Percentiles rank a stretch among this genome's conserved stretches.
Conservation (phyloP, 1,140 invertebrate species). For the Acromyrmex charruanus region DNA sequence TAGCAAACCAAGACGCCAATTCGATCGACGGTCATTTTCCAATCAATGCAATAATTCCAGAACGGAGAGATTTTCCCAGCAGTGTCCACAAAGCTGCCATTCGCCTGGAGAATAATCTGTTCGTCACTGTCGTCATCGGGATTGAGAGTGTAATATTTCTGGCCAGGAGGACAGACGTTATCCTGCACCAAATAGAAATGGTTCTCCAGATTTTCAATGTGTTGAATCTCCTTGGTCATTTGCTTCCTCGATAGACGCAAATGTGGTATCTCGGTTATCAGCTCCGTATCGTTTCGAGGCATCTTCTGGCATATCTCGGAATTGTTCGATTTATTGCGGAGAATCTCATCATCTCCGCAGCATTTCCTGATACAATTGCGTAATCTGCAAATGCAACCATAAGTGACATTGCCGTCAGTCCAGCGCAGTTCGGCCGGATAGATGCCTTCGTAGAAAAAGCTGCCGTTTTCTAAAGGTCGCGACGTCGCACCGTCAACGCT, state of each 20-base stretch:
- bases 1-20: constrained; percentile 78
- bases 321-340: constrained; percentile 38
- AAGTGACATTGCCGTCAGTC: constrained; percentile 65
- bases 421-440: constrained; percentile 71
- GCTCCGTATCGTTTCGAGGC: neutral
- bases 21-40: constrained; percentile 65
- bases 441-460: constrained; percentile 61
- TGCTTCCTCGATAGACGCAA: constrained; percentile 41
- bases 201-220: constrained; percentile 52
- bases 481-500: neutral
- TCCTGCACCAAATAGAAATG: constrained; percentile 73
- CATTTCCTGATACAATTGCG: constrained; percentile 83
- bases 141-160: constrained; percentile 17
- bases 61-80: neutral
- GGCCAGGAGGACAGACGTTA: constrained; percentile 58
- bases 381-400: constrained; percentile 77
- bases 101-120: constrained; percentile 69
- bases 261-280: neutral
- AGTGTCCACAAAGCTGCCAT: constrained; percentile 67
- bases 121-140: constrained; percentile 74
- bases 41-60: constrained; percentile 80
- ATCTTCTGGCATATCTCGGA: constrained; percentile 42
- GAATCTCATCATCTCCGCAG: constrained; percentile 80
- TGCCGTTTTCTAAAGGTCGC: constrained; percentile 53
- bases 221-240: constrained; percentile 63